Evolutionary conservation across 2,888 invertebrate genomes (phyloP).

Genomic region (Brachypalpus laphriformis): DNA sequence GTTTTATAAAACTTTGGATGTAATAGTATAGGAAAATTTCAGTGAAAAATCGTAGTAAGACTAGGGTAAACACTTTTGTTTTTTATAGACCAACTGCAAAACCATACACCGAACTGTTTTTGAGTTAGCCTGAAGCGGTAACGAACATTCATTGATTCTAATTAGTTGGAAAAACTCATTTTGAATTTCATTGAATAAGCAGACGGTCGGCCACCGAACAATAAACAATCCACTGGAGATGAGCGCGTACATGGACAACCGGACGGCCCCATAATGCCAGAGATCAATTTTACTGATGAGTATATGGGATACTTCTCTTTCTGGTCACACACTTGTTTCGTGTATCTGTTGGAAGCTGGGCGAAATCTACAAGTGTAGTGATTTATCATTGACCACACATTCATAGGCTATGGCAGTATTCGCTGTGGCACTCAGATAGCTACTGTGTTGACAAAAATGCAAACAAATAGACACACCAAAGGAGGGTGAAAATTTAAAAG

Average conservation of each 20-base stretch:
- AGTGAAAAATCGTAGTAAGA: background rate
- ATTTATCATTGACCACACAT: background rate
- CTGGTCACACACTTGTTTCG: background rate
- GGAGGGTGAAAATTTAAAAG: background rate
- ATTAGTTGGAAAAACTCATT: background rate
- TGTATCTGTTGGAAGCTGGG: background rate
- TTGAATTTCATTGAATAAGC: constrained; percentile 10
- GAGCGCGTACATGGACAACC: background rate
- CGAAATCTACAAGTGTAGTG: background rate
- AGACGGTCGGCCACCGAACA: constrained; percentile 54
- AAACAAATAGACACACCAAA: background rate
- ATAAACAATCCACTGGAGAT: background rate
- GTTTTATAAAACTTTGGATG: no score
- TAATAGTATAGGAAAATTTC: no score
- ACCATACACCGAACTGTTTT: background rate
- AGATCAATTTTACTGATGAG: constrained; percentile 6
- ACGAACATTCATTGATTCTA: background rate
- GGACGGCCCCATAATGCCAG: background rate
- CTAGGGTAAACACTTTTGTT: background rate
- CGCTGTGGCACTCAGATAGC: background rate
- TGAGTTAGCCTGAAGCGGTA: background rate
- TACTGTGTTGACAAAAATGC: background rate
- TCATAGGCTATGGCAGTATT: background rate
- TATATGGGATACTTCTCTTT: background rate
- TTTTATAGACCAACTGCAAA: background rate